Evolutionary conservation across 2,797 vertebrate genomes (phyloP), one percentile per base, ranked within the genome.

Genomic region (Tympanoctomys barrerae): DNA sequence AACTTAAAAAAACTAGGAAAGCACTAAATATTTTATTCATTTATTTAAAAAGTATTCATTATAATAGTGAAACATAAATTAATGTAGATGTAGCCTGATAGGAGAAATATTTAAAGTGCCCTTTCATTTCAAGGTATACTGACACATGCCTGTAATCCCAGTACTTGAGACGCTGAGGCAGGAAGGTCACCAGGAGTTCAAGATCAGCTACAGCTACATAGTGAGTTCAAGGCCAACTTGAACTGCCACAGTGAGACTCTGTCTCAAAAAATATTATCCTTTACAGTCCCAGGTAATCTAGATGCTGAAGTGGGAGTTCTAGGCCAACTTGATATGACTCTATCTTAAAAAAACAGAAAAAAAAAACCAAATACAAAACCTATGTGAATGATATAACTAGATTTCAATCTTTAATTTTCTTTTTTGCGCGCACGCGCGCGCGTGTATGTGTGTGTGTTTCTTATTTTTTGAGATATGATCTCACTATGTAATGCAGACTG

Each of bases 1-100:
- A 79, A 95, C 89, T 79, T 64, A 66, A 97, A 97, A 95, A 91
- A n/a, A 75, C 8, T 52, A 97, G 62, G 77, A 90, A 96, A 95
- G 81, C 90, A 95, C 93, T 94, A 85, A 61, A 94, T 92, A 89
- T 68, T 90, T 94, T 87, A 97, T 82, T 95, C 93, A 84, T 95
- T 95, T 97, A 97, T 97, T 93, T 28, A 21, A 21, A 31, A 97
- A 80, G 7, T 59, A 31, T 90, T 95, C 77, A 64, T 83, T 92
- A 13, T 61, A 94, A 88, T 91, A 62, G 16, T 61, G 24, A 93
- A 64, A 85, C 82, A 0, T 90, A 89, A 91, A 79, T 77, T 75
- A 75, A 87, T 79, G 84, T 14, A 95, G 33, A 87, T 79, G 82
- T 70, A 90, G 86, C 9, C 73, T 78, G 90, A 18, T 59, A 90